These are phyloP conservation scores for Drosophila conformis DNA, from an alignment of 2,888 invertebrate species.

Conservation along the genomic window DNA sequence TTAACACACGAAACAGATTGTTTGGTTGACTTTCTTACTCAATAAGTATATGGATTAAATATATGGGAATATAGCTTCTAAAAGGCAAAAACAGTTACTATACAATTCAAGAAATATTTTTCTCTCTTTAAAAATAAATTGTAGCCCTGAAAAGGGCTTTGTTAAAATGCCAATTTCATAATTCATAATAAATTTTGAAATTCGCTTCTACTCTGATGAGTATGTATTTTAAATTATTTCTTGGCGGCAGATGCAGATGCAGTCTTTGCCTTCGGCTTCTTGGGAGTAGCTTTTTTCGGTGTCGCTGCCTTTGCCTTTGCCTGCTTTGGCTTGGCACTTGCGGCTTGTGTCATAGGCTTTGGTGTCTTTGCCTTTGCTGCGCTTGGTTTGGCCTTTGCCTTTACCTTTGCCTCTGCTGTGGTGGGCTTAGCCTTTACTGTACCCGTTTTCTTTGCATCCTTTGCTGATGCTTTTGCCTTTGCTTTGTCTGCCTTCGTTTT, in stretches of 20 bases:
- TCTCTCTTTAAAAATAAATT: slow-evolving; percentile 1
- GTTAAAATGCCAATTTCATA: slow-evolving; percentile 4
- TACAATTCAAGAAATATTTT: neutral
- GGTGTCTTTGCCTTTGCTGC: slow-evolving; percentile 3
- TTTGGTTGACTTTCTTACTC: neutral
- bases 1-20: neutral
- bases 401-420: slow-evolving; percentile 33
- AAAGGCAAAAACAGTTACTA: fast-evolving
- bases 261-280: slow-evolving; percentile 37
- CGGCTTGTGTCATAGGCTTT: slow-evolving; percentile 25
- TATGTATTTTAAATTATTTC: slow-evolving; percentile 41
- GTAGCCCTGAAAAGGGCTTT: slow-evolving; percentile 12
- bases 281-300: slow-evolving; percentile 39
- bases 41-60: neutral
- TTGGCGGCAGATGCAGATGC: slow-evolving; percentile 9
- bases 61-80: too few relatives aligned
- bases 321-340: slow-evolving; percentile 35
- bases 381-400: slow-evolving; percentile 35
- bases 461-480: slow-evolving; percentile 21
- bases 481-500: slow-evolving; percentile 44
- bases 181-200: neutral
- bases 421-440: slow-evolving; percentile 46
- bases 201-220: too few relatives aligned
- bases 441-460: slow-evolving; percentile 50
- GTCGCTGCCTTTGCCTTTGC: slow-evolving; percentile 31